Evolutionary conservation across 2,888 invertebrate genomes (phyloP).

Genomic region (Nemurella pictetii): DNA sequence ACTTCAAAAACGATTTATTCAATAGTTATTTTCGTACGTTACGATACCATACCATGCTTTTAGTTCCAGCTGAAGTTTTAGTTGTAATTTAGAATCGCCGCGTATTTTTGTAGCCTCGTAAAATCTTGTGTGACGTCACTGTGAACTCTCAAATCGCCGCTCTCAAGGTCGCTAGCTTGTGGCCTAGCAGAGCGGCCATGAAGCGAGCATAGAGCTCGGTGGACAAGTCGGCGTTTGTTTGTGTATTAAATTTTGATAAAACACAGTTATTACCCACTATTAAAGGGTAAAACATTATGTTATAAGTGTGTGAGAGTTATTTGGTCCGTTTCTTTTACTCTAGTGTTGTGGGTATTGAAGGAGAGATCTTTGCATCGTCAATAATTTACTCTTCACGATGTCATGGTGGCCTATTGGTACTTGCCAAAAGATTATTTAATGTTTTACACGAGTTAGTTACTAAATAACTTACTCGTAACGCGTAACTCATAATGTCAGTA

Average conservation of each 20-base stretch:
- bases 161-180: not conserved
- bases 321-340: not conserved
- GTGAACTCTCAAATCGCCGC: too few relatives aligned
- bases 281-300: not conserved
- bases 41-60: too few relatives aligned
- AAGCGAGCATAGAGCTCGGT: not conserved
- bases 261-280: not conserved
- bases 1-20: too few relatives aligned
- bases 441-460: not conserved
- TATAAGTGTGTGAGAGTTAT: not conserved
- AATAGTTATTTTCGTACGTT: not conserved
- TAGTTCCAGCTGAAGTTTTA: too few relatives aligned
- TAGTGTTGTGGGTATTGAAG: not conserved
- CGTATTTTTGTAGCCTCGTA: not conserved
- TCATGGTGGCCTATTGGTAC: not conserved
- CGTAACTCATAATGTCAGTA: constrained; percentile 72
- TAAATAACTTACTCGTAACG: not conserved
- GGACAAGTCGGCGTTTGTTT: not conserved
- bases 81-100: too few relatives aligned
- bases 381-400: not conserved
- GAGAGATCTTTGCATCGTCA: not conserved
- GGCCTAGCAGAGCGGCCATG: not conserved
- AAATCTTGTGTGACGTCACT: not conserved
- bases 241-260: not conserved
- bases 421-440: not conserved